A percentile compares a stretch with the other conserved stretches of the same genome.
phyloP scores from a whole-genome alignment of 2,113 vertebrate genomes.

The Danionella cerebrum region DNA sequence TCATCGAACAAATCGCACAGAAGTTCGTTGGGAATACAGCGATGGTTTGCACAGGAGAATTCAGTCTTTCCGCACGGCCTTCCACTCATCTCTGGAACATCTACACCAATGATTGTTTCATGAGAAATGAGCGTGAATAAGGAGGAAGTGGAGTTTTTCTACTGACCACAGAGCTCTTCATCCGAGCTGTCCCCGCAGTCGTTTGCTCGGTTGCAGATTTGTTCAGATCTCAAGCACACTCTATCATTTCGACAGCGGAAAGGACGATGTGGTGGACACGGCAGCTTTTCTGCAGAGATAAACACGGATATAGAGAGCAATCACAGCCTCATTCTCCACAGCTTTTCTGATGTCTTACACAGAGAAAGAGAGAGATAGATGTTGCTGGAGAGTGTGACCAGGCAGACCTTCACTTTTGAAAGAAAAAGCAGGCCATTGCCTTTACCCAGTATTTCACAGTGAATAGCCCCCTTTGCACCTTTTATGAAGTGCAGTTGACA shows the following conservation, averaged over 20 bases:
- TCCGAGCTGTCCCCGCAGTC: conserved; percentile 81
- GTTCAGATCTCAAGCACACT: conserved; percentile 68
- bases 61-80: conserved; percentile 75
- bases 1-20: conserved; percentile 80
- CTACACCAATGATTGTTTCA: no score
- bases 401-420: not conserved
- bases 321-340: not conserved
- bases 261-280: conserved; percentile 70
- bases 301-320: conserved; percentile 12
- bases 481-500: no score
- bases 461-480: no score
- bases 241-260: conserved; percentile 72
- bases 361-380: not conserved
- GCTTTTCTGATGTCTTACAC: no score
- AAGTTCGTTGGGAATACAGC: conserved; percentile 68
- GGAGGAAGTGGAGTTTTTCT: not conserved
- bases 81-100: no score
- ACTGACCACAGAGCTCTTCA: conserved; percentile 70
- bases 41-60: conserved; percentile 73
- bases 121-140: not conserved
- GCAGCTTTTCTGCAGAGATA: conserved; percentile 62
- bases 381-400: not conserved
- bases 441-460: no score
- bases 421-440: no score
- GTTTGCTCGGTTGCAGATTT: conserved; percentile 70